Percentiles rank a stretch among this genome's conserved stretches.
Evolutionary conservation across 53 echinoderm and acorn worm genomes (phyloP).

Genomic region (Paracentrotus lividus): DNA sequence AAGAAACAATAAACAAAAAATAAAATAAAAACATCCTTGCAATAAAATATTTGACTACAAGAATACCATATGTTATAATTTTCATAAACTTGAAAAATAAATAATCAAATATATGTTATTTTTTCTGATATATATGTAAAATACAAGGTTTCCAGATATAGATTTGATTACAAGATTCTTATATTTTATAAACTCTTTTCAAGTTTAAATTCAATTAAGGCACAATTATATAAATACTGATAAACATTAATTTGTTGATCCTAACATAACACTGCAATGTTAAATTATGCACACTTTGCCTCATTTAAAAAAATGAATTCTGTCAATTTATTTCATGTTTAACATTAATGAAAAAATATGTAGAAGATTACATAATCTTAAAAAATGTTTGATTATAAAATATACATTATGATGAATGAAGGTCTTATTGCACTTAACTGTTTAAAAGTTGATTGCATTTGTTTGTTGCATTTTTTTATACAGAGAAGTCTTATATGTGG

Average conservation of each 20-base stretch:
- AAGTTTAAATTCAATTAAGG: not conserved
- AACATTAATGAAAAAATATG: not conserved
- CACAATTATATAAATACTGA: not conserved
- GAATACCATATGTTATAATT: no score
- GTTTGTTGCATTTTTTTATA: not conserved
- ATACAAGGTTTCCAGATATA: no score
- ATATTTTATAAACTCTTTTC: no score
- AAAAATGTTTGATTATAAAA: not conserved
- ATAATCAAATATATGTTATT: not conserved
- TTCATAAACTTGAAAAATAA: not conserved
- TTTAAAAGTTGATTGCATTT: not conserved
- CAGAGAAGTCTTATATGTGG: not conserved
- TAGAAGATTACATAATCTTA: not conserved
- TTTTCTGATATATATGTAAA: no score
- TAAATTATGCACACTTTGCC: not conserved
- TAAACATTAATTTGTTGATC: not conserved
- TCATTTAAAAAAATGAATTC: not conserved
- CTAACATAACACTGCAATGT: not conserved
- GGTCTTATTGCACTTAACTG: constrained; percentile 1
- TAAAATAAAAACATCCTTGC: no score
- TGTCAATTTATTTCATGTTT: not conserved
- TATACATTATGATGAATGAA: not conserved
- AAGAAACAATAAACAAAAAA: no score
- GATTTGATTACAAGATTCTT: no score
- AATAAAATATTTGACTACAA: no score